phyloP scores from a whole-genome alignment of 2,888 invertebrate genomes.

The Bellardia pandia region DNA sequence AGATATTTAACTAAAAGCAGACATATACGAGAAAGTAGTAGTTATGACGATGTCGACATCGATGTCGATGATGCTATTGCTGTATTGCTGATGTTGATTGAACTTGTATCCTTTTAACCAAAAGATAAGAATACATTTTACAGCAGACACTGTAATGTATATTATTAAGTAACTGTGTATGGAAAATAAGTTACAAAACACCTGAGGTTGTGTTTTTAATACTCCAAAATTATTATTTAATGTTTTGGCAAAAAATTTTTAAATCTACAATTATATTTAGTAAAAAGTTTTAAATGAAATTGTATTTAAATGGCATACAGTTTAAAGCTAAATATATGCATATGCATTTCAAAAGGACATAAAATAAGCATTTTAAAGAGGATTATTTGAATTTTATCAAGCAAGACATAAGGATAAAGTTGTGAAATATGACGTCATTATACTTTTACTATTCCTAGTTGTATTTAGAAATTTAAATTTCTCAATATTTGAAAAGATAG shows the following conservation, averaged over 20 bases:
- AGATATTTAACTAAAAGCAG: conserved; percentile 46
- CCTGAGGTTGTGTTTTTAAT: conserved; percentile 57
- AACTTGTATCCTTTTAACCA: conserved; percentile 56
- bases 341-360: not conserved
- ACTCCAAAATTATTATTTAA: conserved; percentile 18
- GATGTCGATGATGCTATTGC: conserved; percentile 4
- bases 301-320: not conserved
- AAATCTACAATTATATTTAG: not conserved
- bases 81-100: conserved; percentile 50
- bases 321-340: no score
- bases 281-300: not conserved
- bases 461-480: no score
- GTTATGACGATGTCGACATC: conserved; percentile 14
- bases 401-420: not conserved
- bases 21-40: not conserved
- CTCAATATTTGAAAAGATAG: no score
- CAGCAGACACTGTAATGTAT: not conserved
- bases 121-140: conserved; percentile 58
- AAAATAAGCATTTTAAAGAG: not conserved
- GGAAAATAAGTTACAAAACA: conserved; percentile 46
- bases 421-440: no score
- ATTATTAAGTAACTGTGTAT: conserved; percentile 29
- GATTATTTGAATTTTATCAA: not conserved
- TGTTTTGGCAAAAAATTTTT: conserved; percentile 2
- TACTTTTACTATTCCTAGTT: no score